These are phyloP conservation scores for Engraulis encrasicolus DNA, from an alignment of 2,113 vertebrate species.

Conservation along the genomic window DNA sequence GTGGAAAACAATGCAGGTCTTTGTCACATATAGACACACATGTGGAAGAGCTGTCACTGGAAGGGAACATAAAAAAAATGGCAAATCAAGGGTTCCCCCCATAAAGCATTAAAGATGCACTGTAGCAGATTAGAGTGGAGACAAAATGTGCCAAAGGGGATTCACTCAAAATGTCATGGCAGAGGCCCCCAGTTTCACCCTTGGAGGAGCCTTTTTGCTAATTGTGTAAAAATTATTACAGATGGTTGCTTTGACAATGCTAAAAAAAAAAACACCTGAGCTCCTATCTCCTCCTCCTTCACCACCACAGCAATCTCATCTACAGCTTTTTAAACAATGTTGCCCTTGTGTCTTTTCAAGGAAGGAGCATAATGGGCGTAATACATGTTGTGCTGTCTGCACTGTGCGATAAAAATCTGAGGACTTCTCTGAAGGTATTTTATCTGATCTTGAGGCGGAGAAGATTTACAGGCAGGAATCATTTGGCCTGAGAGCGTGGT, in stretches of 20 bases:
- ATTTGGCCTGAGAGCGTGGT: neutral
- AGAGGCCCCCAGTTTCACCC: no score
- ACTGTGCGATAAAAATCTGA: neutral
- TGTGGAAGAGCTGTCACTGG: conserved; percentile 25
- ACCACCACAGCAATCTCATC: no score
- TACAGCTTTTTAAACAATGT: no score
- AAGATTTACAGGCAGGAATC: neutral
- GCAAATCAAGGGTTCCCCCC: neutral
- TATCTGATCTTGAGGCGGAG: neutral
- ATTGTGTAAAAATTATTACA: no score
- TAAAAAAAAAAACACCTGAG: no score
- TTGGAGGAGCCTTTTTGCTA: no score
- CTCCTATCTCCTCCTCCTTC: no score
- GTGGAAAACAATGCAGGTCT: conserved; percentile 59
- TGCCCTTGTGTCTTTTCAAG: no score
- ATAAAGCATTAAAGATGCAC: neutral
- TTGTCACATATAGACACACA: conserved; percentile 54
- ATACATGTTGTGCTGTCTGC: neutral
- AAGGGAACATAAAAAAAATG: conserved; percentile 25
- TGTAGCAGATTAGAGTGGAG: neutral
- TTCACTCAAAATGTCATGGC: neutral
- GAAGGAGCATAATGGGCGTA: no score
- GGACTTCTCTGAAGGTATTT: neutral
- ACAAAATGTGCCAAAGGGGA: neutral
- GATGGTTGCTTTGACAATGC: no score